Percentiles rank a stretch among this genome's conserved stretches.
Conservation (phyloP, 2,888 invertebrate genomes). For the Stenichneumon culpator region DNA sequence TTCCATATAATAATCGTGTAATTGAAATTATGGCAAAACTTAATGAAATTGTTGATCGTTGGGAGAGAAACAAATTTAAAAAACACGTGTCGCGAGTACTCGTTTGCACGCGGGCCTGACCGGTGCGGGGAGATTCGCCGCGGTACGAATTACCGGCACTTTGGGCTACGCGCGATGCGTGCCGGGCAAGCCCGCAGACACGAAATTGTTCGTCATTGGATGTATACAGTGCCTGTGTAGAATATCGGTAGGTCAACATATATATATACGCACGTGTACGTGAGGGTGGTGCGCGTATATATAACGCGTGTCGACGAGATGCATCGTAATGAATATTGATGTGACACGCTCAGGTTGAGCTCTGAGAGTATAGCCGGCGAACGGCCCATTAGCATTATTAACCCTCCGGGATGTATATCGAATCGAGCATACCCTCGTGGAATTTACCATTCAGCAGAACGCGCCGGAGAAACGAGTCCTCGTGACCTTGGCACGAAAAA, state of each 20-base stretch:
- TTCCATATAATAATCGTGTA: background rate
- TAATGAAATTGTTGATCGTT: conserved; percentile 22
- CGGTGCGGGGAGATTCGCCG: conserved; percentile 34
- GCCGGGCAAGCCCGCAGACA: background rate
- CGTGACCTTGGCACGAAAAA: conserved; percentile 2
- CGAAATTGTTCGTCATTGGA: conserved; percentile 53
- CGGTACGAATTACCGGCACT: conserved; percentile 50
- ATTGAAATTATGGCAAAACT: background rate
- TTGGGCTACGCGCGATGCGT: conserved; percentile 47
- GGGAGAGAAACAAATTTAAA: conserved; percentile 23
- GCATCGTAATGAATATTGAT: conserved; percentile 67
- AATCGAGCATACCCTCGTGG: conserved; percentile 3
- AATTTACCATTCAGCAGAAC: conserved; percentile 6
- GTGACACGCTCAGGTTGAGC: conserved; percentile 59
- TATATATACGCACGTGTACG: background rate
- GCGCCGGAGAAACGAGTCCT: conserved; percentile 1
- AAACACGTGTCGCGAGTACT: conserved; percentile 53
- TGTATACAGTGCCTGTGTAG: background rate
- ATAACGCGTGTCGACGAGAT: conserved; percentile 60
- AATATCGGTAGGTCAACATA: background rate
- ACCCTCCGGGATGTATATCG: conserved; percentile 30
- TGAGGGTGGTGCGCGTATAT: conserved; percentile 14
- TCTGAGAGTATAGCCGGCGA: conserved; percentile 33
- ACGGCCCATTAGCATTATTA: conserved; percentile 63
- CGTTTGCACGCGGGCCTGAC: conserved; percentile 47